These are phyloP conservation scores for Drosophila mercatorum DNA, from an alignment of 2,888 invertebrate genomes.

Conservation along the genomic window DNA sequence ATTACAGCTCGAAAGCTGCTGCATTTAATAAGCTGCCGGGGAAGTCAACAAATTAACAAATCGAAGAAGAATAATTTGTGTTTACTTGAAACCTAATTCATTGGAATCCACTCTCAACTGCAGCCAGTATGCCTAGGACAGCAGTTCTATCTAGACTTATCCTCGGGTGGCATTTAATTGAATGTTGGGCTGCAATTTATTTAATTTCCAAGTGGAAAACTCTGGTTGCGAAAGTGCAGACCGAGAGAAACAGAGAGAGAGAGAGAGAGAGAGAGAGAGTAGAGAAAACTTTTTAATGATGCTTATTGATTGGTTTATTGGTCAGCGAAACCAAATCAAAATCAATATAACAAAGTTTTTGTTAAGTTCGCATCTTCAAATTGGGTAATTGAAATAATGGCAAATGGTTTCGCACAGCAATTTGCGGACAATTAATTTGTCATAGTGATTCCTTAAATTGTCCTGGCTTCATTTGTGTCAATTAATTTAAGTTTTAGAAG, in stretches of 20 bases:
- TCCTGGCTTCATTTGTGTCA: slow-evolving; percentile 7
- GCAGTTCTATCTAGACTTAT: not conserved
- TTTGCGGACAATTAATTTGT: slow-evolving; percentile 21
- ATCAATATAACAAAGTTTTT: slow-evolving; percentile 26
- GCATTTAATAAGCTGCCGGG: not conserved
- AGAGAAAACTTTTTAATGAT: slow-evolving; percentile 57
- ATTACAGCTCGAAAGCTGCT: not conserved
- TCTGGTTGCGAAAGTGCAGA: slow-evolving; percentile 21
- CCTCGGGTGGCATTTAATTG: slow-evolving; percentile 4
- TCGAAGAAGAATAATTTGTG: not conserved
- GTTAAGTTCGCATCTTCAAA: slow-evolving; percentile 14
- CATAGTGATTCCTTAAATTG: slow-evolving; percentile 9
- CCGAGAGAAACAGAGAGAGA: not conserved
- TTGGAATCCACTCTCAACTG: not conserved
- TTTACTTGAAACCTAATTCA: not conserved
- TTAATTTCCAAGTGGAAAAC: slow-evolving; percentile 45
- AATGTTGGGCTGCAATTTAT: slow-evolving; percentile 38
- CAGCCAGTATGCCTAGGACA: not conserved
- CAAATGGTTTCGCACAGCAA: slow-evolving; percentile 12
- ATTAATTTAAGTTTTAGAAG: not conserved
- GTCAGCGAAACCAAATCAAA: slow-evolving; percentile 23
- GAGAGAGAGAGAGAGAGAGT: not conserved
- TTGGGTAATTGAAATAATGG: slow-evolving; percentile 21
- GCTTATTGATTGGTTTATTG: slow-evolving; percentile 62
- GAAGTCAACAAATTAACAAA: not conserved